Percentiles rank a stretch among this genome's conserved stretches.
Conservation (phyloP, 92 coral and sea anemone genomes). For the Palythoa heliodiscus region DNA sequence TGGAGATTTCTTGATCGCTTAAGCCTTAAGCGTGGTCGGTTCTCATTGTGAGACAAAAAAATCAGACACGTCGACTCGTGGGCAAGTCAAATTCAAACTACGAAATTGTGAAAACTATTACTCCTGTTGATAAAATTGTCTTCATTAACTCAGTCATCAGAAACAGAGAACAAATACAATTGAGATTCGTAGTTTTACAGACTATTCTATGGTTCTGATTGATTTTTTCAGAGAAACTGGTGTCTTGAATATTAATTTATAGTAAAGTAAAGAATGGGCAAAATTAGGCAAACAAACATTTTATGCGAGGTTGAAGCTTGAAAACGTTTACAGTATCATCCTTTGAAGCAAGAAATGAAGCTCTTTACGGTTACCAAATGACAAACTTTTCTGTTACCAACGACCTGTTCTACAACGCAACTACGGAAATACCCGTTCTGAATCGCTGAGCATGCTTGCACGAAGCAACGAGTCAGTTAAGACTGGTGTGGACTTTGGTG, state of each 20-base stretch:
- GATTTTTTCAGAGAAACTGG: neutral
- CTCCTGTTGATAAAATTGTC: neutral
- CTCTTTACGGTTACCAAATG: neutral
- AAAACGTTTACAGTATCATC: neutral
- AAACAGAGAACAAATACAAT: neutral
- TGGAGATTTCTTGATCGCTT: slow-evolving; percentile 21
- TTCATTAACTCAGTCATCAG: neutral
- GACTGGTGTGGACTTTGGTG: neutral
- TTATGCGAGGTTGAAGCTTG: neutral
- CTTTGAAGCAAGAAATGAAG: neutral
- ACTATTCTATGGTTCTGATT: neutral
- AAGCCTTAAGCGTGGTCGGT: neutral
- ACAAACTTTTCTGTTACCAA: neutral
- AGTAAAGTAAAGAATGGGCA: slow-evolving; percentile 20
- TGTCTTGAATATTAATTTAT: neutral
- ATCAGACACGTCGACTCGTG: neutral
- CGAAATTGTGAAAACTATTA: neutral
- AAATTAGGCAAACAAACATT: slow-evolving; percentile 3
- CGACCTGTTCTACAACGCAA: neutral
- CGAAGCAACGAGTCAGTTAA: neutral
- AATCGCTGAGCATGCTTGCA: neutral
- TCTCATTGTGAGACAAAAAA: neutral
- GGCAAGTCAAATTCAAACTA: neutral
- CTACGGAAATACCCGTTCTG: slow-evolving; percentile 19
- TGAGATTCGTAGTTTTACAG: neutral